These are phyloP conservation scores for Clepsis dumicolana DNA, from an alignment of 2,888 invertebrate genomes.

Conservation along the genomic window DNA sequence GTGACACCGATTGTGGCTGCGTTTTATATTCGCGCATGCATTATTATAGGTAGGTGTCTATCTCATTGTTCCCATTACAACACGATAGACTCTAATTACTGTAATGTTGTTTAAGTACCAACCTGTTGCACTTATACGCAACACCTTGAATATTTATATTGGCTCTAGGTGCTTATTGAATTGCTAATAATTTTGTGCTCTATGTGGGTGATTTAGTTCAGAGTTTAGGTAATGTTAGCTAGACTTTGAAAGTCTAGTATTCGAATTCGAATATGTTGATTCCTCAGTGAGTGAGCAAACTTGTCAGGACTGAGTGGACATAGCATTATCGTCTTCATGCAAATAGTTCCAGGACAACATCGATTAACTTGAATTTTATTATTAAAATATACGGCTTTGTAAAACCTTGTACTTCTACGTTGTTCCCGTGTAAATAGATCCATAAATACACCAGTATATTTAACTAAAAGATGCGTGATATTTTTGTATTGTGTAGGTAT, in stretches of 20 bases:
- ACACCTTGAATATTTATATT: constrained; percentile 53
- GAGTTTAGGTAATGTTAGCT: not conserved
- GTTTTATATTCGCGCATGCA: constrained; percentile 68
- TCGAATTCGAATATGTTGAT: not conserved
- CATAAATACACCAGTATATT: constrained; percentile 33
- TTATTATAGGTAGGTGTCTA: constrained; percentile 49
- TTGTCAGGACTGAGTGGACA: not conserved
- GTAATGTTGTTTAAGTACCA: constrained; percentile 64
- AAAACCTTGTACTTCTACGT: not conserved
- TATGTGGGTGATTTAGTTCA: constrained; percentile 15
- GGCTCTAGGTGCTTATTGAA: constrained; percentile 41
- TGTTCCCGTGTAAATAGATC: not conserved
- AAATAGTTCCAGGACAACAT: constrained; percentile 2
- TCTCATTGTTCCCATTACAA: constrained; percentile 78
- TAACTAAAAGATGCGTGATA: constrained; percentile 14
- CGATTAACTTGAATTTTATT: not conserved
- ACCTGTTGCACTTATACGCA: constrained; percentile 63
- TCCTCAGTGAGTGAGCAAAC: not conserved
- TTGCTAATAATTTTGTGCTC: constrained; percentile 37
- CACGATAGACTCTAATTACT: constrained; percentile 78
- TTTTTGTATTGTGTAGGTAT: constrained; percentile 26
- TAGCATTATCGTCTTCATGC: constrained; percentile 9
- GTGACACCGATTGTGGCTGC: constrained; percentile 68
- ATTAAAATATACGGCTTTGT: not conserved
- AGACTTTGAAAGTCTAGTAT: constrained; percentile 4